Evolutionary conservation across 2,797 vertebrate species (phyloP).

Genomic region (Chelon auratus): DNA sequence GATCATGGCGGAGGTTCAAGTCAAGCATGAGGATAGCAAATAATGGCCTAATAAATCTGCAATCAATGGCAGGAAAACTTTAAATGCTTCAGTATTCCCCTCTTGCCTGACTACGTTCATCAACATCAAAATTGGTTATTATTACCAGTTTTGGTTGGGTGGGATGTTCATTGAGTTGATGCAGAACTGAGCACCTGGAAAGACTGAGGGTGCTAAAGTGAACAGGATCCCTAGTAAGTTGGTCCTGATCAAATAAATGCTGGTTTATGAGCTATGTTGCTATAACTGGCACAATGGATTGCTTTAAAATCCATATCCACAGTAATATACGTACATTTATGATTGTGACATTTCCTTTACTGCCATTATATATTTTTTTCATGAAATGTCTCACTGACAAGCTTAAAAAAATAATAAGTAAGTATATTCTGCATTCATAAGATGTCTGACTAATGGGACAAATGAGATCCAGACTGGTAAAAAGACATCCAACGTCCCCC

Average conservation of each 20-base stretch:
- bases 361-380: too few species aligned
- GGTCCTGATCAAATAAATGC: background rate
- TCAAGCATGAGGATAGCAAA: conserved; percentile 44
- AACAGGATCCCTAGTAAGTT: background rate
- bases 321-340: too few species aligned
- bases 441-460: too few species aligned
- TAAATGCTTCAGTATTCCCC: conserved; percentile 40
- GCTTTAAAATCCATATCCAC: too few species aligned
- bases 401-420: too few species aligned
- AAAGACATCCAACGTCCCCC: too few species aligned
- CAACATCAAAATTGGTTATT: conserved; percentile 36
- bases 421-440: too few species aligned
- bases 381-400: too few species aligned
- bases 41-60: conserved; percentile 52
- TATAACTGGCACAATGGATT: background rate
- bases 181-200: background rate
- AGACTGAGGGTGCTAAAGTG: background rate
- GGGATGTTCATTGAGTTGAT: conserved; percentile 10
- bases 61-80: conserved; percentile 45
- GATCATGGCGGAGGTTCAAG: conserved; percentile 46
- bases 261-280: background rate
- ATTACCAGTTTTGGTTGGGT: conserved; percentile 33
- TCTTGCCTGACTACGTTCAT: conserved; percentile 25
- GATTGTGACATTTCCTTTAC: too few species aligned
- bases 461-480: too few species aligned